Evolutionary conservation across 2,797 vertebrate species (phyloP), one percentile per base, ranked within the genome.

Genomic region (Ctenopoma multispine): DNA sequence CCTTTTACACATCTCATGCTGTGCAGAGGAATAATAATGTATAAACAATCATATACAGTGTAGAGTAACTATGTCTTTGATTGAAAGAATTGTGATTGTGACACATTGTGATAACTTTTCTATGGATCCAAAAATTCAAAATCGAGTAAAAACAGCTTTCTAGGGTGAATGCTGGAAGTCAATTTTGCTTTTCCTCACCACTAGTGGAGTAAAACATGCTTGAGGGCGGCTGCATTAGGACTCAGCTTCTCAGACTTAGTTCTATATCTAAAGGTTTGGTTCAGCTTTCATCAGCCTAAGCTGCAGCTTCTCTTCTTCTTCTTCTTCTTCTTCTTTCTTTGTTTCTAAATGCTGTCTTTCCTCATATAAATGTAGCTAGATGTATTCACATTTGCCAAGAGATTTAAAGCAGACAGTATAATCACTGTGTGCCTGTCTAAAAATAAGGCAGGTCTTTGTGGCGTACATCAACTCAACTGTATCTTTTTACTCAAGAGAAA

Each of bases 1-100:
- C n/a, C 2, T 24, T 64, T 63, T 48, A 65, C 3, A 54, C 3
- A 34, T 38, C 29, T 4, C 18, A 31, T 41, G 18, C 21, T 48
- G 24, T 59, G 10, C 18, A 66, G 58, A 20, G 23, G 23, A 74
- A 41, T 5, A 47, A 47, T 57, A 51, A 36, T 3, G 17, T 9
- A 23, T 48, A 4, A 61, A 44, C 31, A 77, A 66, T 18, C 18
- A 44, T 44, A 44, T 14, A 40, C 38, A 40, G 4, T 24, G 50
- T 18, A 18, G 2, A 17, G 41, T 43, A 38, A 27, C 31, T 18
- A 47, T 18, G 50, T 21, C n/a, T 63, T n/a, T 56, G 23, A 49
- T n/a, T n/a, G n/a, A n/a, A n/a, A n/a, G n/a, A n/a, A n/a, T n/a
- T n/a, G n/a, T n/a, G n/a, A n/a, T n/a, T n/a, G n/a, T n/a, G n/a